phyloP scores from a whole-genome alignment of 1,140 invertebrate species.

The Marisa cornuarietis region DNA sequence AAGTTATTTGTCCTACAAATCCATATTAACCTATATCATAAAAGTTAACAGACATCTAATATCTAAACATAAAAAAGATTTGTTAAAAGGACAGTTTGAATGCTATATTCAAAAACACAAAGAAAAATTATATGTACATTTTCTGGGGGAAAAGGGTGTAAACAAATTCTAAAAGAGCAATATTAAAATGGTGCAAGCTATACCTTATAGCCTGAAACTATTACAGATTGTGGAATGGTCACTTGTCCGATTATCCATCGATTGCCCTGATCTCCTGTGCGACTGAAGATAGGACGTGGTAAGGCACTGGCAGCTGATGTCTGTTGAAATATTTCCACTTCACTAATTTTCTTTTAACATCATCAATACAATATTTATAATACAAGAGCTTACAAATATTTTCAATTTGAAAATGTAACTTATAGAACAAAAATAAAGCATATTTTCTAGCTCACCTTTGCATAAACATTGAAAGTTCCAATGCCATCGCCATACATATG shows the following conservation, averaged over 20 bases:
- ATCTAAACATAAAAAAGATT: no score
- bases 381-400: no score
- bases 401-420: no score
- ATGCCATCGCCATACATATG: conserved; percentile 77
- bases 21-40: no score
- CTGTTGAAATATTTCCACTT: no score
- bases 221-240: conserved; percentile 35
- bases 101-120: no score
- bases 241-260: conserved; percentile 53
- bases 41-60: no score
- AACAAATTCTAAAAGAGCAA: background rate
- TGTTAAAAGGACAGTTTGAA: no score
- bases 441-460: conserved; percentile 25
- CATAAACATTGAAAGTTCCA: conserved; percentile 53
- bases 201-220: conserved; percentile 26
- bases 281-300: conserved; percentile 45
- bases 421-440: background rate
- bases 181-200: background rate
- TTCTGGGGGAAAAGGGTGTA: no score
- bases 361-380: background rate
- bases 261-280: conserved; percentile 58
- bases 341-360: background rate
- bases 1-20: no score
- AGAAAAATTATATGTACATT: no score
- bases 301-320: background rate